Conservation (phyloP, 2,797 vertebrate genomes). For the Manis pentadactyla region DNA sequence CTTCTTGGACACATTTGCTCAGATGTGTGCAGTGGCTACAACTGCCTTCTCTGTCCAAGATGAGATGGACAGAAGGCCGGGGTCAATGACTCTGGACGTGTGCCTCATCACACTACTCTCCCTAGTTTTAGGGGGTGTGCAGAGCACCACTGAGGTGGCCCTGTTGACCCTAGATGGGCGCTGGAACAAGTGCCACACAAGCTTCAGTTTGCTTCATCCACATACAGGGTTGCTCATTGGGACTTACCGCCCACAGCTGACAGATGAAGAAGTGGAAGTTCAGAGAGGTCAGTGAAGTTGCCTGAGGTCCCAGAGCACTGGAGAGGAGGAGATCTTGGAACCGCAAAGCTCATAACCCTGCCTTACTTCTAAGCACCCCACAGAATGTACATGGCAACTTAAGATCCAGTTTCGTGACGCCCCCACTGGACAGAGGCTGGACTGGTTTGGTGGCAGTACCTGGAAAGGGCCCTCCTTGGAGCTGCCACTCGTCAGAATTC, state of each 20-base stretch:
- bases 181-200: background rate
- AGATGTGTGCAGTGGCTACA: accelerated
- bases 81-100: too few relatives aligned
- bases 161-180: background rate
- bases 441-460: background rate
- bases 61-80: background rate
- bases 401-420: background rate
- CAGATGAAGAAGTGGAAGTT: background rate
- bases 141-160: background rate
- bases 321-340: background rate
- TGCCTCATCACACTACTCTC: background rate
- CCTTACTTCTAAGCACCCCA: background rate
- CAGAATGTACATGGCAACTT: background rate
- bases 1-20: background rate
- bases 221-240: too few relatives aligned
- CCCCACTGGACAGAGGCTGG: accelerated
- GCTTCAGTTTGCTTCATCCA: background rate
- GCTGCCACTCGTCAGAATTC: conserved; percentile 57
- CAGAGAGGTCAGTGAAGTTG: background rate
- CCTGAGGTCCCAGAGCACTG: background rate
- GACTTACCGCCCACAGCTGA: background rate
- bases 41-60: background rate
- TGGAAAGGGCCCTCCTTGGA: conserved; percentile 66
- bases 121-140: background rate
- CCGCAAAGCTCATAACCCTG: background rate